phyloP scores from a whole-genome alignment of 2,797 vertebrate genomes.

The Bryconaethiops microstoma region DNA sequence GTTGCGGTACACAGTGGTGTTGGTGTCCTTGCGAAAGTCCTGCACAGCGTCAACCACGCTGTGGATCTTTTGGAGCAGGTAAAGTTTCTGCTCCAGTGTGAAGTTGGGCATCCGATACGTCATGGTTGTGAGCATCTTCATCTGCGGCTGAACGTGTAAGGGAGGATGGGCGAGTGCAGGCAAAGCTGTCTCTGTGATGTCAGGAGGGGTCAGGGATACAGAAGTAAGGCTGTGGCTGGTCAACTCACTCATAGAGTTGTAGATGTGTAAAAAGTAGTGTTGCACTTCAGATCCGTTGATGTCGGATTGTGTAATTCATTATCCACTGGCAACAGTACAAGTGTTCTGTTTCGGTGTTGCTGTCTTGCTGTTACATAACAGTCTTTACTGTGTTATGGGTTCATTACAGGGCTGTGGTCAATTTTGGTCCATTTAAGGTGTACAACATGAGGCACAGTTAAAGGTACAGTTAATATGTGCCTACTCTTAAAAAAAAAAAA shows the following conservation, averaged over 20 bases:
- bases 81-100: constrained; percentile 65
- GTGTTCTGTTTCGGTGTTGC: constrained; percentile 1
- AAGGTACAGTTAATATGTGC: no score
- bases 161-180: not conserved
- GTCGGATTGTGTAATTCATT: constrained; percentile 13
- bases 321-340: constrained; percentile 1
- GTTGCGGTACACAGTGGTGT: constrained; percentile 64
- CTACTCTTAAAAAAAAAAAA: no score
- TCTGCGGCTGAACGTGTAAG: constrained; percentile 2
- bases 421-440: not conserved
- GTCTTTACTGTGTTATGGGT: constrained; percentile 16
- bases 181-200: constrained; percentile 7
- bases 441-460: not conserved
- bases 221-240: constrained; percentile 14
- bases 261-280: not conserved
- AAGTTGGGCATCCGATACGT: constrained; percentile 64
- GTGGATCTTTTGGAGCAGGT: constrained; percentile 63
- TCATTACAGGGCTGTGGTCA: constrained; percentile 29
- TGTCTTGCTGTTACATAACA: constrained; percentile 26
- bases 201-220: not conserved
- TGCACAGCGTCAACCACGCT: constrained; percentile 64
- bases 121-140: constrained; percentile 59
- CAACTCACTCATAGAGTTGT: constrained; percentile 21
- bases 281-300: not conserved
- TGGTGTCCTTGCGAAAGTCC: constrained; percentile 67